phyloP scores from a whole-genome alignment of 2,113 vertebrate genomes.

The Colius striatus region DNA sequence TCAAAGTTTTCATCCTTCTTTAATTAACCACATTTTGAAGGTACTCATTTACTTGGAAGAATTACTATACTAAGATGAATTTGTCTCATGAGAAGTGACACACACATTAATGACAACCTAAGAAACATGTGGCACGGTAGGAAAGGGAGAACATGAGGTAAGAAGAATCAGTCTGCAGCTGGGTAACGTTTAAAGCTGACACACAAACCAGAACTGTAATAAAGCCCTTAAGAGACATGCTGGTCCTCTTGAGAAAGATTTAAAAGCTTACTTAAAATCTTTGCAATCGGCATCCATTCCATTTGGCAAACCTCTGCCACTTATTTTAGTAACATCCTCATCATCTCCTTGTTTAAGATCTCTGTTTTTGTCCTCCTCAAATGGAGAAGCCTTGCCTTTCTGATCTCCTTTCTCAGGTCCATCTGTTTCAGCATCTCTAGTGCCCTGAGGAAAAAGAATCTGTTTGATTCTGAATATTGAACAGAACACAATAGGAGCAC shows the following conservation, averaged over 20 bases:
- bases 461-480: constrained; percentile 79
- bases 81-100: constrained; percentile 52
- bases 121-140: constrained; percentile 56
- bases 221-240: constrained; percentile 70
- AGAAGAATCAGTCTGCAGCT: constrained; percentile 49
- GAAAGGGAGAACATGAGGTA: constrained; percentile 39
- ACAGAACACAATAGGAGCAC: constrained; percentile 74
- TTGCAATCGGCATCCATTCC: constrained; percentile 99
- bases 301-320: constrained; percentile 93
- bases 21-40: constrained; percentile 34
- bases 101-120: constrained; percentile 55
- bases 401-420: constrained; percentile 91
- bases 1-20: constrained; percentile 40
- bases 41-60: constrained; percentile 17
- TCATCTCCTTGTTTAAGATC: constrained; percentile 94
- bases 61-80: constrained; percentile 31
- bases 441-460: constrained; percentile 86
- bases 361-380: constrained; percentile 95
- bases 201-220: constrained; percentile 58
- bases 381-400: constrained; percentile 92
- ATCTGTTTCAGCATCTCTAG: constrained; percentile 91
- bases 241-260: constrained; percentile 72
- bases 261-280: constrained; percentile 96
- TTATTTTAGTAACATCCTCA: constrained; percentile 89
- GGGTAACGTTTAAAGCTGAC: constrained; percentile 61